Evolutionary conservation across 2,888 invertebrate species (phyloP), one percentile per base, ranked within the genome.

Genomic region (Deilephila elpenor): DNA sequence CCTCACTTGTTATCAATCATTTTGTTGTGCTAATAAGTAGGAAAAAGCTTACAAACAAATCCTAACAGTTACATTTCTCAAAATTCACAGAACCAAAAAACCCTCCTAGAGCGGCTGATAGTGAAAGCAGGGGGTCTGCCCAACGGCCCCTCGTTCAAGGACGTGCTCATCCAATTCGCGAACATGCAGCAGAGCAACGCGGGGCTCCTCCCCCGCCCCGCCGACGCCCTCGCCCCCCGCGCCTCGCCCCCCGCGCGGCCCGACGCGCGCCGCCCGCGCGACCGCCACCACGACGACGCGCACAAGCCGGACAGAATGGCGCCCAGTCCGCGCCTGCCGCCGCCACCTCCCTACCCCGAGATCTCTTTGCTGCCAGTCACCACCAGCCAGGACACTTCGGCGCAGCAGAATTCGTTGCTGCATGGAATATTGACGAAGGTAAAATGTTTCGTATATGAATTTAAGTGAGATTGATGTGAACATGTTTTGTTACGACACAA

Each of bases 361-460:
- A 97, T 97, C 70, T 97, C 97, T 3, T 94, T 97, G 29, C 96
- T 97, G 84, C 97, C 97, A 0, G 97, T 97, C 73, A 92, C 88
- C 6, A 91, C 93, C 5, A 80, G 88, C 83, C 88, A 90, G 77
- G 92, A 92, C 0, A 82, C 84, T 5, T 85, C 90, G n/a, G 56
- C 56, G 6, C 95, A 95, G 76, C 95, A 96, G 79, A 96, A 96
- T 75, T 97, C 97, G 0, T 90, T 97, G 71, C 95, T 97, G 5
- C 97, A 97, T 84, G 97, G 97, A 60, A 97, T 97, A 81, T 92
- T 97, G 73, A 97, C 97, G 1, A 97, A 97, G 95, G 96, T 94
- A 86, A 67, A 5, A 20, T 0, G 0, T 20, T 19, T 64, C 8
- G 8, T 20, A 3, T 64, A 32, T 19, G n/a, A 3, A 19, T 17